Conservation (phyloP, 2,797 vertebrate genomes). For the Erethizon dorsatum region DNA sequence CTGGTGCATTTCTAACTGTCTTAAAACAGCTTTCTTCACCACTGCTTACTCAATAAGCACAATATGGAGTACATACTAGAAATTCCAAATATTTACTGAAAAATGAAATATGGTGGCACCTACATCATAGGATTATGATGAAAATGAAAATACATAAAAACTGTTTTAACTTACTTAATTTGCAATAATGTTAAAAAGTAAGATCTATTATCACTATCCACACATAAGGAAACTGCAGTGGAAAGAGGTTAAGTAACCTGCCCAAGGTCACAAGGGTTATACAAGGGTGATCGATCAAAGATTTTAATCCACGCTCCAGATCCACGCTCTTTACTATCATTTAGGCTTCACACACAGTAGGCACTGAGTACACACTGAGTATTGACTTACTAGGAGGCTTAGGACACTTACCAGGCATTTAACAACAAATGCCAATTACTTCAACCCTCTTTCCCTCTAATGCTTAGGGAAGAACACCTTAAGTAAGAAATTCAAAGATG, state of each 20-base stretch:
- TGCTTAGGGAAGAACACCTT: background rate
- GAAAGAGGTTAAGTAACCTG: constrained; percentile 52
- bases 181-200: constrained; percentile 32
- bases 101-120: constrained; percentile 18
- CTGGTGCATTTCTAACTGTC: background rate
- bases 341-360: background rate
- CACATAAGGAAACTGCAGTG: background rate
- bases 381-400: background rate
- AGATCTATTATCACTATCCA: constrained; percentile 50
- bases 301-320: constrained; percentile 36
- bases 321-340: constrained; percentile 12
- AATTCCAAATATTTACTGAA: constrained; percentile 51
- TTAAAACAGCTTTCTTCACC: constrained; percentile 61
- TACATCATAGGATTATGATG: background rate
- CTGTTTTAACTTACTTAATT: constrained; percentile 59
- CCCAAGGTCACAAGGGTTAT: constrained; percentile 36
- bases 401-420: constrained; percentile 3
- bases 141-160: constrained; percentile 67
- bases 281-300: constrained; percentile 3
- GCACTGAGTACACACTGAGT: background rate
- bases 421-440: constrained; percentile 11
- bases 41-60: constrained; percentile 23
- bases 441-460: constrained; percentile 48
- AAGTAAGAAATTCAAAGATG: constrained; percentile 40
- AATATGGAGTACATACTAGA: background rate